Base-by-base conservation (phyloP, 2,888 invertebrate species). In the Hyalella azteca region DNA sequence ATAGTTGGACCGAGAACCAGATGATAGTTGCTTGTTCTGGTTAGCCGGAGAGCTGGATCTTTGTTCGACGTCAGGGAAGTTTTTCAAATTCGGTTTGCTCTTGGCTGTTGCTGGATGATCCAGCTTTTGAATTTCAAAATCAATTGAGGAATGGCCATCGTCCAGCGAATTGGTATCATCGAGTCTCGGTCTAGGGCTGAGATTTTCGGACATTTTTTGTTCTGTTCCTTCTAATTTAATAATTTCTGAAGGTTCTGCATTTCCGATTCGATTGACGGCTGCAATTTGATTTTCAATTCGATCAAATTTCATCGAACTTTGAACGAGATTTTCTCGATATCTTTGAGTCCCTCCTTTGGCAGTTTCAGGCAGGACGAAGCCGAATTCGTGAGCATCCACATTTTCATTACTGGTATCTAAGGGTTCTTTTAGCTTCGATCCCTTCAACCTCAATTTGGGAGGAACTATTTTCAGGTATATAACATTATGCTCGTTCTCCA, bases 201-300 rank as follows among this genome's bases (percentile, higher is more conserved):
- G 54, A 9, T 54, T 22, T 11, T 22, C 29, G 11, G 7, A 11
- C 26, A 22, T 13, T 26, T 3, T 11, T 13, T 54, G 54, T 26
- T 22, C 9, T 9, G 7, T 54, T 26, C 29, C 36, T 36, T 66
- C 19, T 4, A 36, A 66, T 29, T n/a, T n/a, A n/a, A n/a, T n/a
- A n/a, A n/a, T n/a, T n/a, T 66, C 66, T 15, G 66, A 32, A 66
- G 66, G 36, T 36, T 22, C 66, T 3, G 19, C 66, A 7, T 66
- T 15, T 9, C 66, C 66, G n/a, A 66, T 66, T 36, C 66, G 32
- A 36, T 66, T 66, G 13, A 66, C 66, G 29, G 66, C 66, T 7
- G 66, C 66, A 66, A 66, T 66, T 36, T 66, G 66, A 1, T 66
- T 66, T 22, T 66, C 66, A 66, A 66, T 66, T 32, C 32, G 13